Conservation (phyloP, 2,797 vertebrate species). For the Chiloscyllium punctatum region DNA sequence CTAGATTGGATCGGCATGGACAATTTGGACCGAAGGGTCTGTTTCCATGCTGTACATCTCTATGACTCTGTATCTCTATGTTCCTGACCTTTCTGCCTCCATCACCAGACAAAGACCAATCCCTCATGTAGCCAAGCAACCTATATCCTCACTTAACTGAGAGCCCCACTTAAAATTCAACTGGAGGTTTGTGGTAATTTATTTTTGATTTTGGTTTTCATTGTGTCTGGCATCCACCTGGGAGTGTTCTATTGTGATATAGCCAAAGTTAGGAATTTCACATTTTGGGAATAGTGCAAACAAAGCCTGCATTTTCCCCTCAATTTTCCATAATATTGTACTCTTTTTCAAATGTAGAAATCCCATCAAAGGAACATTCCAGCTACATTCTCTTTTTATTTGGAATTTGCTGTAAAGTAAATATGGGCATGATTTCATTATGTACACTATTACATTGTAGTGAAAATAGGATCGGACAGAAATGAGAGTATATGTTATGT, state of each 20-base stretch:
- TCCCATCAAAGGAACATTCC: background rate
- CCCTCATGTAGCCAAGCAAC: background rate
- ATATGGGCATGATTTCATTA: background rate
- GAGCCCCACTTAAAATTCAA: background rate
- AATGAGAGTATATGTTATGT: background rate
- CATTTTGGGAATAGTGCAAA: background rate
- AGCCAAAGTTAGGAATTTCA: background rate
- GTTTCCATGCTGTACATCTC: too few relatives aligned
- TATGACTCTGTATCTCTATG: too few relatives aligned
- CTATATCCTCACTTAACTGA: background rate
- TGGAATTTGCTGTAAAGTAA: background rate
- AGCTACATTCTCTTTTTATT: background rate
- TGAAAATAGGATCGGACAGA: background rate
- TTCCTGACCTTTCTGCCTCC: too few relatives aligned
- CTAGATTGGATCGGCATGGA: too few relatives aligned
- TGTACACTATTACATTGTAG: background rate
- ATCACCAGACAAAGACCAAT: too few relatives aligned
- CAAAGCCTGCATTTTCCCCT: background rate
- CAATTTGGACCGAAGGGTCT: too few relatives aligned
- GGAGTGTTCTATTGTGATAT: background rate
- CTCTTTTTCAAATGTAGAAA: background rate
- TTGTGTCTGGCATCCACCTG: background rate
- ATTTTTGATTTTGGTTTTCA: background rate
- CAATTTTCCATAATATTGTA: background rate
- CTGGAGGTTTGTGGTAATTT: background rate